These are phyloP conservation scores for Butorides virescens DNA, from an alignment of 2,113 vertebrate species.

Conservation along the genomic window DNA sequence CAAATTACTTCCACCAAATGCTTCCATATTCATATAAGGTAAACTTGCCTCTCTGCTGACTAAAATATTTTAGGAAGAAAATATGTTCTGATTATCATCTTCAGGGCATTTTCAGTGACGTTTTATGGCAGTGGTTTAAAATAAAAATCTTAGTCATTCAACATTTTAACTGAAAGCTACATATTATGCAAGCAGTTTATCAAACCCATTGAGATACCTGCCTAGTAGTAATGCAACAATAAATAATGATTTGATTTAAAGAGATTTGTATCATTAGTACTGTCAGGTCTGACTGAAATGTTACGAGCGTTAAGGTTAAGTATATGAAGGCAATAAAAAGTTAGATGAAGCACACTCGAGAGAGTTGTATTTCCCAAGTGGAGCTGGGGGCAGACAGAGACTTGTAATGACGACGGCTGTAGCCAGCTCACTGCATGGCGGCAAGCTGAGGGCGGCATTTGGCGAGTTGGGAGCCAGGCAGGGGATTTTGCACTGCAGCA, in stretches of 20 bases:
- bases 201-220: not conserved
- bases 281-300: not conserved
- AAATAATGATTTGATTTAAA: not conserved
- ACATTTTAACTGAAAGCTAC: not conserved
- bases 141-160: constrained; percentile 37
- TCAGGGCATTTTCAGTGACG: not conserved
- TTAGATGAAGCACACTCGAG: not conserved
- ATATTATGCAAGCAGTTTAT: not conserved
- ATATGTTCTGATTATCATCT: not conserved
- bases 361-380: not conserved
- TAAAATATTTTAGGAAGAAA: not conserved
- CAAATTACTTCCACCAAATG: not conserved
- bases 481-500: not conserved
- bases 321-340: not conserved
- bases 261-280: not conserved
- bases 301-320: not conserved
- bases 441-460: not conserved
- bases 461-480: not conserved
- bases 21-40: not conserved
- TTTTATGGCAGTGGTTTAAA: constrained; percentile 9
- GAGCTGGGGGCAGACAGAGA: not conserved
- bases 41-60: not conserved
- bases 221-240: not conserved
- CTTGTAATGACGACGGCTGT: not conserved
- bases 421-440: not conserved